Base-by-base conservation (phyloP, 2,888 invertebrate species). In the Cenopis cana region DNA sequence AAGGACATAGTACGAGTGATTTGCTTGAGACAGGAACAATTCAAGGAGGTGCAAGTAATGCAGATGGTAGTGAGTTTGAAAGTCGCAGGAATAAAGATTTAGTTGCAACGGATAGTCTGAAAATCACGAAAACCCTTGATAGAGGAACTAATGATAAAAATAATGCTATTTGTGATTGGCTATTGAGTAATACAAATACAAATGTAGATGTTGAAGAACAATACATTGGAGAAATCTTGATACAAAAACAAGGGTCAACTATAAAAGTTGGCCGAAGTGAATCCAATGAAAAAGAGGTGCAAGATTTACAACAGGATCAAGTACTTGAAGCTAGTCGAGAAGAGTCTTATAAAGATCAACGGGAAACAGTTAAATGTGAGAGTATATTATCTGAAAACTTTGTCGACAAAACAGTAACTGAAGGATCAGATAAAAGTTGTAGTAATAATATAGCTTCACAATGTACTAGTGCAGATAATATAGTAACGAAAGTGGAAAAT, bases 301-400 rank as follows among this genome's bases (percentile, higher is more conserved):
- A 12, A 14, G 17, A 14, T 41, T 41, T 61, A 29, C 46, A 11
- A 46, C 24, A 54, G 24, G 20, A 62, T 29, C 18, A 62, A 61
- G 29, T 49, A n/a, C 12, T 54, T n/a, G 4, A 46, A 24, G n/a
- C 12, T 24, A 24, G n/a, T 24, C 12, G 20, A 38, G 36, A 46
- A n/a, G 10, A 18, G 6, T 1, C 18, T n/a, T 8, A 54, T 29
- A 14, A 29, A 29, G 38, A 18, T 20, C 18, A 59, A 38, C 59
- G 20, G 18, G 18, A 59, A 41, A 12, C 20, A 2, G 18, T 33
- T 8, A 52, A 4, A 24, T 29, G 8, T 61, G 29, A 46, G 6
- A 61, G n/a, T 17, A 14, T 33, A 50, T 20, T 18, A 20, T n/a
- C n/a, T 20, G 61, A 50, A 33, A 49, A 18, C 9, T n/a, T 6